Conservation (phyloP, 2,113 vertebrate genomes). For the Hemicordylus capensis region DNA sequence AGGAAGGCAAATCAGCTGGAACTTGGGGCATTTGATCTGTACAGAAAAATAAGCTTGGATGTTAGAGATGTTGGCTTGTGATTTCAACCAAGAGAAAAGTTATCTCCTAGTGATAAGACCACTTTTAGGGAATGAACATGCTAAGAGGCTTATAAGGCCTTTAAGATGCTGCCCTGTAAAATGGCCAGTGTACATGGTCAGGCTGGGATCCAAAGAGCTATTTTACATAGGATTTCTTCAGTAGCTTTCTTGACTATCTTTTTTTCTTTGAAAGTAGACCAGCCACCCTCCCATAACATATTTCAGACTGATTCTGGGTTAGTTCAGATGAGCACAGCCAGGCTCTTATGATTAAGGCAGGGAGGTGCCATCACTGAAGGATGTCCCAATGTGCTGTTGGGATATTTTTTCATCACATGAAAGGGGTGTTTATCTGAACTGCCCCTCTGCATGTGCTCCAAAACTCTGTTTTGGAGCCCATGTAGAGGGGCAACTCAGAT, state of each 20-base stretch:
- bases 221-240: neutral
- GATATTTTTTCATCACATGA: no score
- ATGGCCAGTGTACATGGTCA: neutral
- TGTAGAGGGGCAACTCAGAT: no score
- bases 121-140: neutral
- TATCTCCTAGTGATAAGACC: neutral
- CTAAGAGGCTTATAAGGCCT: neutral
- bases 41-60: neutral
- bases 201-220: neutral
- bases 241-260: neutral
- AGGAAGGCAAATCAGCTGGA: neutral
- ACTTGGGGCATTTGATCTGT: slow-evolving; percentile 5
- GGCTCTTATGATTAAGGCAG: no score
- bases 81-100: slow-evolving; percentile 15
- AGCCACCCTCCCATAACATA: neutral
- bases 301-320: neutral
- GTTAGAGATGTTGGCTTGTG: neutral
- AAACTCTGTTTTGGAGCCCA: no score
- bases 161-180: neutral
- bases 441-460: no score
- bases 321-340: no score
- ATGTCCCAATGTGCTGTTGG: no score
- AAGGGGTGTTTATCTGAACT: no score
- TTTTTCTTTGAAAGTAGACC: neutral
- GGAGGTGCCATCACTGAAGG: no score